Evolutionary conservation across 2,888 invertebrate genomes (phyloP), one percentile per base, ranked within the genome.

Genomic region (Kuschelorhynchus macadamiae): DNA sequence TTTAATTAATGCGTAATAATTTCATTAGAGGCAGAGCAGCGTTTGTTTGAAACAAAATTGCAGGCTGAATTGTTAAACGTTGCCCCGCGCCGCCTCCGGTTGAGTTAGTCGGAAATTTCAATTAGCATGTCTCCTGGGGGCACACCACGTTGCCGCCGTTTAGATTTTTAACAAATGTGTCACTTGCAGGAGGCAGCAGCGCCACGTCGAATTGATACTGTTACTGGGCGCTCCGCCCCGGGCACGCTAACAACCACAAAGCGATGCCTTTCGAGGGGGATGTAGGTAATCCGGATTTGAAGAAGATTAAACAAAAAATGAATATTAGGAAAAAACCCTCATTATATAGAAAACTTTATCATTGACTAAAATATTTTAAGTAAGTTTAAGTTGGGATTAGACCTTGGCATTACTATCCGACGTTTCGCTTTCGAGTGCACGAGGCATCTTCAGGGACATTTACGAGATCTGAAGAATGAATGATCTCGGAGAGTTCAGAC

Each of bases 1-100:
- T 83, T 83, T 82, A n/a, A 82, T 36, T 12, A 36, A n/a, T n/a
- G n/a, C n/a, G n/a, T n/a, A n/a, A n/a, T 81, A 81, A 82, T 82
- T 82, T 81, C 80, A 82, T 81, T 82, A 80, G 74, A 71, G 72
- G 74, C 76, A 75, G 74, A 60, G 74, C 76, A 75, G 74, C 63
- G 72, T 70, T 71, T 72, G 74, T 66, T 60, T 52, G 33, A 64
- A 64, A 71, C 72, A 74, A 79, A 80, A 80, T 79, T 79, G 77
- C 79, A 80, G 77, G 74, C 50, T 32, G 39, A 41, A 42, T 52
- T 62, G 67, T 60, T 65, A 59, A 65, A 61, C 65, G 59, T 50
- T 60, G 47, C 52, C 8, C 20, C 39, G 30, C 12, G 36, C 36
- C 36, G 36, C 36, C 25, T 16, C 44, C 33, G 25, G 44, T 33